phyloP scores from a whole-genome alignment of 2,888 invertebrate genomes.

The Drosophila suboccidentalis region DNA sequence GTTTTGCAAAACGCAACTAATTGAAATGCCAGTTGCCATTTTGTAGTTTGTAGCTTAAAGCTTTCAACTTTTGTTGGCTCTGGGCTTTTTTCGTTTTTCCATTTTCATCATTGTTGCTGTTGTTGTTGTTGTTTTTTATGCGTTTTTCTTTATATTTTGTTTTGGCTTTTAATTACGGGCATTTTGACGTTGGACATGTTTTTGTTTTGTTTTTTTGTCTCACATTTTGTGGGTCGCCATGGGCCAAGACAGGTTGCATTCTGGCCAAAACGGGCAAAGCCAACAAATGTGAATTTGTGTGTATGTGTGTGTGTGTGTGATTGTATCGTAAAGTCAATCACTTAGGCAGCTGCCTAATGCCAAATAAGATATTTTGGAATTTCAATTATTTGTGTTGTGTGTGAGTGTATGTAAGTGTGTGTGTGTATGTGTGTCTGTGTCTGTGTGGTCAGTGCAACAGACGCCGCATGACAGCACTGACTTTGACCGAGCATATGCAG shows the following conservation, averaged over 20 bases:
- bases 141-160: constrained; percentile 17
- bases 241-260: constrained; percentile 76
- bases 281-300: constrained; percentile 30
- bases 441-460: constrained; percentile 31
- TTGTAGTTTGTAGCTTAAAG: constrained; percentile 26
- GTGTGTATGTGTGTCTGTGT: constrained; percentile 30
- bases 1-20: constrained; percentile 63
- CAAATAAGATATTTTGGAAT: constrained; percentile 73
- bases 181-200: constrained; percentile 67
- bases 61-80: constrained; percentile 4
- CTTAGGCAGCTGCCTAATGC: constrained; percentile 55
- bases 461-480: constrained; percentile 28
- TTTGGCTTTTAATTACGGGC: constrained; percentile 68
- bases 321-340: constrained; percentile 40
- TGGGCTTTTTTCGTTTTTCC: constrained; percentile 4
- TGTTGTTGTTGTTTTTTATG: neutral
- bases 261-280: constrained; percentile 56
- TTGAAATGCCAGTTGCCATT: constrained; percentile 77
- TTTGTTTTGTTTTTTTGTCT: constrained; percentile 7
- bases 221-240: constrained; percentile 74
- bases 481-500: constrained; percentile 25
- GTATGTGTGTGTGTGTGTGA: neutral
- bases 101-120: constrained; percentile 19
- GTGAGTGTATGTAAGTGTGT: constrained; percentile 31
- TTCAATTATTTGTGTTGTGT: constrained; percentile 65